Percentiles rank a stretch among this genome's conserved stretches.
These are phyloP conservation scores for Leucophora obtusa DNA, from an alignment of 2,888 invertebrate genomes.

Conservation along the genomic window DNA sequence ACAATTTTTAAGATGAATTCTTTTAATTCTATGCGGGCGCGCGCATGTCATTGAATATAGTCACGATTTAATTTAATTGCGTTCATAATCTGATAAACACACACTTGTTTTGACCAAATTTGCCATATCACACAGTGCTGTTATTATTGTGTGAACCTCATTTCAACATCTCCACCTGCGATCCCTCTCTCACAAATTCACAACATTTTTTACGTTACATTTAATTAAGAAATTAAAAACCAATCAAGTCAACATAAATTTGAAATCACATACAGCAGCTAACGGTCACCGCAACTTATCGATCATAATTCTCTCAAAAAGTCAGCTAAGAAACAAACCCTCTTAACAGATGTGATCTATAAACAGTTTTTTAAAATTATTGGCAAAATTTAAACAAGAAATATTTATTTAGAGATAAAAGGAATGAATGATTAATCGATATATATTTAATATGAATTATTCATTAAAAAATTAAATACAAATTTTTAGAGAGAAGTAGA, in stretches of 20 bases:
- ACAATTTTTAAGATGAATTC: not conserved
- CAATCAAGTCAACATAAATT: slow-evolving; percentile 54
- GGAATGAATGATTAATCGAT: slow-evolving; percentile 59
- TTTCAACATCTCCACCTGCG: not conserved
- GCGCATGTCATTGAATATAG: slow-evolving; percentile 48
- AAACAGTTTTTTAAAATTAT: not conserved
- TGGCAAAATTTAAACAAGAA: not conserved
- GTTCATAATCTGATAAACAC: slow-evolving; percentile 38
- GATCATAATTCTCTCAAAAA: slow-evolving; percentile 18
- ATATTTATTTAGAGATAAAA: slow-evolving; percentile 11
- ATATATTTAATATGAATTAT: slow-evolving; percentile 60
- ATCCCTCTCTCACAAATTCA: slow-evolving; percentile 4
- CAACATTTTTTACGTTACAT: slow-evolving; percentile 23
- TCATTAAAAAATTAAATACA: slow-evolving; percentile 38
- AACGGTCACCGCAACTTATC: not conserved
- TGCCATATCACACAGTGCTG: not conserved
- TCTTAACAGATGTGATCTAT: not conserved
- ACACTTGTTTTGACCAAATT: slow-evolving; percentile 48
- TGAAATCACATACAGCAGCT: slow-evolving; percentile 26
- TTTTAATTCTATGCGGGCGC: slow-evolving; percentile 45
- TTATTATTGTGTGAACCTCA: not conserved
- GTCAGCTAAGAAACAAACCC: slow-evolving; percentile 4
- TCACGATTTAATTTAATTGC: slow-evolving; percentile 49
- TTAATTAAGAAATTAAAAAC: slow-evolving; percentile 62
- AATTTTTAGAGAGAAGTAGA: slow-evolving; percentile 5